Conservation (phyloP, 37 sponge, comb jelly and placozoan species). For the Corticium candelabrum region DNA sequence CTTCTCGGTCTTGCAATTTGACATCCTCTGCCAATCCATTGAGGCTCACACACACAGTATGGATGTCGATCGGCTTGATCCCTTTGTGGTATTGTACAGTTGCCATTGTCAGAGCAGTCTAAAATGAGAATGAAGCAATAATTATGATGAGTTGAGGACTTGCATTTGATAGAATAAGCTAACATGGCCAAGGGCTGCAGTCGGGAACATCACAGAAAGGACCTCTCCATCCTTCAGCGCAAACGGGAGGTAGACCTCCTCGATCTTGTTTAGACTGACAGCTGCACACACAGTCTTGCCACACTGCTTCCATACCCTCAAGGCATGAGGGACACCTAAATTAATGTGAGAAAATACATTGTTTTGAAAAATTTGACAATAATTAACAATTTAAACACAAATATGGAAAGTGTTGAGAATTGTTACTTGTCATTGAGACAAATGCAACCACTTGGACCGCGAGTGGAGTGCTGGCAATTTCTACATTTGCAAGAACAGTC, state of each 20-base stretch:
- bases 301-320: background rate
- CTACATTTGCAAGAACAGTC: background rate
- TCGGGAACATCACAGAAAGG: conserved; percentile 1
- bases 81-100: background rate
- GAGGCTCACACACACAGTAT: background rate
- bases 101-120: background rate
- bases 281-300: background rate
- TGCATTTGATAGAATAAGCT: too few species aligned
- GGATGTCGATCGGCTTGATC: background rate
- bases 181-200: conserved; percentile 1
- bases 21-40: background rate
- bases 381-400: too few species aligned
- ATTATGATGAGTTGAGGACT: too few species aligned
- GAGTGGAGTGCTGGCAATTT: background rate
- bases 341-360: background rate
- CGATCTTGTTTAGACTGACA: background rate
- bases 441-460: background rate
- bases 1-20: background rate
- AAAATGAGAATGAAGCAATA: background rate
- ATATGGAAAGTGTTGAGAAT: too few species aligned
- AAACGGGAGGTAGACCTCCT: background rate
- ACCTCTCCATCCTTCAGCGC: background rate
- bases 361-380: too few species aligned
- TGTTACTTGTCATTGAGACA: background rate
- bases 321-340: background rate